phyloP scores from a whole-genome alignment of 1,140 invertebrate species.

The Nylanderia fulva region DNA sequence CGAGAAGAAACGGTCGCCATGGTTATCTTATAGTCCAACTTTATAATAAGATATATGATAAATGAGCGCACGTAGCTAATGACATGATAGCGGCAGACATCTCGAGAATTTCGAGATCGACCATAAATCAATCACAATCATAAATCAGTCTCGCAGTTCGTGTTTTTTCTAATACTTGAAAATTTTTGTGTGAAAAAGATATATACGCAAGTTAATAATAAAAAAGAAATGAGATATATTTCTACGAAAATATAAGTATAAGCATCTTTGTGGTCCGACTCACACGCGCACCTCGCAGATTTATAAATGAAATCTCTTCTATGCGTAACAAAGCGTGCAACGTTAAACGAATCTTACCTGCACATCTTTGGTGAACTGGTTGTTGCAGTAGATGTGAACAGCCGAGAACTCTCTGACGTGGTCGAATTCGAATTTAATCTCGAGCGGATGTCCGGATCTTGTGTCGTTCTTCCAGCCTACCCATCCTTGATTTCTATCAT shows the following conservation, averaged over 20 bases:
- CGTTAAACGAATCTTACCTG: conserved; percentile 86
- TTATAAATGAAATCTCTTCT: not conserved
- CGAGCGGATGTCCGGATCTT: conserved; percentile 88
- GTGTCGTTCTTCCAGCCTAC: conserved; percentile 96
- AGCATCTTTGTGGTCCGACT: not conserved
- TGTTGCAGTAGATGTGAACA: conserved; percentile 93
- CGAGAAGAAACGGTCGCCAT: not conserved
- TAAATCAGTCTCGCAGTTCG: not conserved
- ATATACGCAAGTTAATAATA: not conserved
- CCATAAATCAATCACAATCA: not conserved
- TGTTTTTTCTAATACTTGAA: not conserved
- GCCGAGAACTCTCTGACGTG: conserved; percentile 94
- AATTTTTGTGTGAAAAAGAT: not conserved
- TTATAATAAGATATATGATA: conserved; percentile 6
- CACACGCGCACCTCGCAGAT: too few relatives aligned
- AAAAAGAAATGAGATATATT: conserved; percentile 4
- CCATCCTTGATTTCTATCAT: conserved; percentile 91
- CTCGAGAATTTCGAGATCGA: not conserved
- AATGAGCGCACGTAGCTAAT: conserved; percentile 4
- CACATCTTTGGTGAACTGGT: conserved; percentile 93
- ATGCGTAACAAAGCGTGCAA: not conserved
- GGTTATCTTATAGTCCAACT: not conserved
- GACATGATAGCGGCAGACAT: not conserved
- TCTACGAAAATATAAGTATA: not conserved
- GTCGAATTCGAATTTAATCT: conserved; percentile 95